A percentile compares a stretch with the other conserved stretches of the same genome.
Conservation (phyloP, 2,797 vertebrate species). For the Anguilla marmorata region DNA sequence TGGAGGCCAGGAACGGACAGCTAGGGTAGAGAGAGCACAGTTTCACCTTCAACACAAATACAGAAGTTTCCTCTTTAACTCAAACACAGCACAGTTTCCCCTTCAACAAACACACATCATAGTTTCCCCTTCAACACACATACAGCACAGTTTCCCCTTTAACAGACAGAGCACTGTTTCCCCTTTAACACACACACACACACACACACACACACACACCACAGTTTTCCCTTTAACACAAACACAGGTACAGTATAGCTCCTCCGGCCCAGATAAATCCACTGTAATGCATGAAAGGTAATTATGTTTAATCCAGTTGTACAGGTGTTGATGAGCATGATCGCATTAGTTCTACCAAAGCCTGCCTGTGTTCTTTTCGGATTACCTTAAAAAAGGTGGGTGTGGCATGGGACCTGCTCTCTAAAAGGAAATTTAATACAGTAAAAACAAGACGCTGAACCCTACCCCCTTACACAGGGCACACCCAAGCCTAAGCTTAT, state of each 20-base stretch:
- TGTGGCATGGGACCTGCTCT: not conserved
- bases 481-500: not conserved
- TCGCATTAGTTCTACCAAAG: conserved; percentile 52
- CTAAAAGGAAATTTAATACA: not conserved
- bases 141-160: not conserved
- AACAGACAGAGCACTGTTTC: not conserved
- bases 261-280: conserved; percentile 45
- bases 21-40: conserved; percentile 62
- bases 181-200: not conserved
- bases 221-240: not conserved
- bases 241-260: conserved; percentile 19
- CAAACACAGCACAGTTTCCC: not conserved
- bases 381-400: conserved; percentile 30
- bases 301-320: conserved; percentile 56
- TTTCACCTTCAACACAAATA: not conserved
- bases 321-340: conserved; percentile 56
- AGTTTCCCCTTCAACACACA: not conserved
- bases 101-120: not conserved
- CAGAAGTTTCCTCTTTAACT: not conserved
- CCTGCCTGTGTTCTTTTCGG: conserved; percentile 31
- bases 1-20: conserved; percentile 84
- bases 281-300: conserved; percentile 47
- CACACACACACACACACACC: conserved; percentile 16
- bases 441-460: not conserved
- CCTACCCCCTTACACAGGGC: not conserved